Conservation (phyloP, 2,888 invertebrate genomes). For the Isotomurus palustris region DNA sequence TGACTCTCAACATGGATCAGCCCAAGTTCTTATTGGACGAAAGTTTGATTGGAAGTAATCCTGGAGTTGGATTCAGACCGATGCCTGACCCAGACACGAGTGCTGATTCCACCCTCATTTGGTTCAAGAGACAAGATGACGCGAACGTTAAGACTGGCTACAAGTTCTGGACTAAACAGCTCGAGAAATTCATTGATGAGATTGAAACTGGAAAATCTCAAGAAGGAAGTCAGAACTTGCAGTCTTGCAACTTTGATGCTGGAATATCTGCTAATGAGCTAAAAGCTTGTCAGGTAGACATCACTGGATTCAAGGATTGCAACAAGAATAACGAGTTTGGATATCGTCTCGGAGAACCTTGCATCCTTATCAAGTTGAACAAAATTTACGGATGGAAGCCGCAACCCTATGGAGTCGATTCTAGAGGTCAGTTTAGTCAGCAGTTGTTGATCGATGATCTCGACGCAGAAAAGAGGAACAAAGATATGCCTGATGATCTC, state of each 20-base stretch:
- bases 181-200: conserved; percentile 74
- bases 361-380: conserved; percentile 94
- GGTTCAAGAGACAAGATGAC: conserved; percentile 69
- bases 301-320: conserved; percentile 70
- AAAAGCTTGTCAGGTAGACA: conserved; percentile 66
- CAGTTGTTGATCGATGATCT: conserved; percentile 12
- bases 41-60: conserved; percentile 88
- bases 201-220: conserved; percentile 62
- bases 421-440: conserved; percentile 59
- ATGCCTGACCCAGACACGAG: conserved; percentile 82
- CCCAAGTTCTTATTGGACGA: conserved; percentile 86
- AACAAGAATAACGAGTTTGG: conserved; percentile 74
- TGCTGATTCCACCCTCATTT: conserved; percentile 93
- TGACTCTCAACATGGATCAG: conserved; percentile 74
- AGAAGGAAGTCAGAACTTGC: conserved; percentile 14
- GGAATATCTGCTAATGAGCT: conserved; percentile 17
- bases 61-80: conserved; percentile 90
- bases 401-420: conserved; percentile 51
- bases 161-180: conserved; percentile 71
- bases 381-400: conserved; percentile 79
- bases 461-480: conserved; percentile 48
- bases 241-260: conserved; percentile 60
- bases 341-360: conserved; percentile 80
- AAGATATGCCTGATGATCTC: conserved; percentile 28
- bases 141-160: conserved; percentile 61